Percentiles rank a stretch among this genome's conserved stretches.
phyloP scores from a whole-genome alignment of 2,888 invertebrate genomes.

The Pterobdella sp. region DNA sequence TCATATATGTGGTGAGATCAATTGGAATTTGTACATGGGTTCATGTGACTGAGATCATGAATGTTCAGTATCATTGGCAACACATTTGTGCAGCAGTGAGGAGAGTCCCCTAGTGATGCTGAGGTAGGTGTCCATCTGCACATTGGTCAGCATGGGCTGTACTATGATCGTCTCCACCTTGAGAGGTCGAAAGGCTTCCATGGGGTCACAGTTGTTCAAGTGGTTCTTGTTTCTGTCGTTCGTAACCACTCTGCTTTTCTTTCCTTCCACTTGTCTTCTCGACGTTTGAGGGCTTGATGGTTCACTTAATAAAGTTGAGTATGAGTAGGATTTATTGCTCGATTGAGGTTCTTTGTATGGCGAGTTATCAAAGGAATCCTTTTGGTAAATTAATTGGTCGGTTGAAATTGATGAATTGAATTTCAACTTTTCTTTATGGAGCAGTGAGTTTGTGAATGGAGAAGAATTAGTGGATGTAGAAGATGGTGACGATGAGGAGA shows the following conservation, averaged over 20 bases:
- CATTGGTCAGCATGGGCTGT: not conserved
- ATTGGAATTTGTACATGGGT: too few species aligned
- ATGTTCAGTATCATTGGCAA: not conserved
- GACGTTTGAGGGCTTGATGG: not conserved
- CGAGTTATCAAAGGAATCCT: not conserved
- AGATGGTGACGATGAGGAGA: not conserved
- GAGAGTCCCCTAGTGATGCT: not conserved
- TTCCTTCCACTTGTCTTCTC: not conserved
- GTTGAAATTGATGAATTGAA: not conserved
- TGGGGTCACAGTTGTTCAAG: not conserved
- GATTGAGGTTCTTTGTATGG: not conserved
- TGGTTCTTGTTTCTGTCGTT: not conserved
- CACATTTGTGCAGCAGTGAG: conserved; percentile 9
- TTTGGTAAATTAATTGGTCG: not conserved
- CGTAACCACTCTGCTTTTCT: not conserved
- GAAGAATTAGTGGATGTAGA: not conserved
- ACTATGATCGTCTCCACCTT: not conserved
- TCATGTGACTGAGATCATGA: too few species aligned
- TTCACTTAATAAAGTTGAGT: not conserved
- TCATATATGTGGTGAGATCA: too few species aligned
- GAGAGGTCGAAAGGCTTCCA: not conserved
- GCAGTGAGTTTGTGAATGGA: not conserved
- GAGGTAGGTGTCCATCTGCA: not conserved
- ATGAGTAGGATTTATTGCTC: not conserved
- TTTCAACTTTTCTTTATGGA: not conserved